Percentiles rank a stretch among this genome's conserved stretches.
phyloP scores from a whole-genome alignment of 2,888 invertebrate genomes.

The Drosophila affinis region DNA sequence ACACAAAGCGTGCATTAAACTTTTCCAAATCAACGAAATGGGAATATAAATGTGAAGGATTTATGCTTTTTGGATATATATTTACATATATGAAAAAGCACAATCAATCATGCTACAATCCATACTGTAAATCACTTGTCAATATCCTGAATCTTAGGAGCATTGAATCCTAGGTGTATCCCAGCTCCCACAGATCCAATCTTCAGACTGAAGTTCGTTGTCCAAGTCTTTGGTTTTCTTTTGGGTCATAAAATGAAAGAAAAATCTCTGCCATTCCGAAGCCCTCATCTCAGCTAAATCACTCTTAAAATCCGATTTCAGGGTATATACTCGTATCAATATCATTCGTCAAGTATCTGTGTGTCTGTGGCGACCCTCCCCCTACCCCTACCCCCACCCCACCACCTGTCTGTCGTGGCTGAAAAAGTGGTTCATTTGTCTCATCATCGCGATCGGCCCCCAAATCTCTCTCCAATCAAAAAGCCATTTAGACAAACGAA shows the following conservation, averaged over 20 bases:
- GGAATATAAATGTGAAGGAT: not conserved
- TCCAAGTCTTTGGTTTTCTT: not conserved
- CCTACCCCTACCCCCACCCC: constrained; percentile 55
- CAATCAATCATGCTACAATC: no score
- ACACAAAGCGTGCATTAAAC: not conserved
- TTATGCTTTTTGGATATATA: not conserved
- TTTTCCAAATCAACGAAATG: not conserved
- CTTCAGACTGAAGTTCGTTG: not conserved
- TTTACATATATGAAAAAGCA: not conserved
- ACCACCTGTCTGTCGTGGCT: constrained; percentile 57
- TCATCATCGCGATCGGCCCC: constrained; percentile 57
- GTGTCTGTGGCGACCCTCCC: constrained; percentile 59
- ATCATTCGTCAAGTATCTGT: constrained; percentile 57
- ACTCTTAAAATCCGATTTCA: constrained; percentile 4
- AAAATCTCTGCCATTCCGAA: not conserved
- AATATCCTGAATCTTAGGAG: no score
- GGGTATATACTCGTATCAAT: constrained; percentile 13
- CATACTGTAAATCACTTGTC: no score
- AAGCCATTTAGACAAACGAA: constrained; percentile 68
- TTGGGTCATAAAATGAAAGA: not conserved
- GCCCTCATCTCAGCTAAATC: not conserved
- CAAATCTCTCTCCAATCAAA: constrained; percentile 72
- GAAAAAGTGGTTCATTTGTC: constrained; percentile 76
- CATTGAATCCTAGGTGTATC: no score
- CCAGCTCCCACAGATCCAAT: no score